Conservation (phyloP, 2,797 vertebrate species). For the Pipistrellus pygmaeus region DNA sequence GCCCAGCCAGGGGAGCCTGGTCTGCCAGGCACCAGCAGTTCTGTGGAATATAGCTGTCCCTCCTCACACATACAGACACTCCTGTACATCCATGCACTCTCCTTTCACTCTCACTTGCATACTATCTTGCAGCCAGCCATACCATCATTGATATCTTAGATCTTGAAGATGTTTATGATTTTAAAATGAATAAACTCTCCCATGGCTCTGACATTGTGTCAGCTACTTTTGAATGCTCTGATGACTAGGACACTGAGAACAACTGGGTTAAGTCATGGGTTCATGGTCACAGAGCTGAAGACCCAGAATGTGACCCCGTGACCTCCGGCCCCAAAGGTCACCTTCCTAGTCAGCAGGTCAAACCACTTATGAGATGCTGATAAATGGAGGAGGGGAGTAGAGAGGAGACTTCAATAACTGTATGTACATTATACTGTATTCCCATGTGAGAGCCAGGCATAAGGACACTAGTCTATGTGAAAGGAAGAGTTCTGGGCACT, state of each 20-base stretch:
- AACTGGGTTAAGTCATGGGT: background rate
- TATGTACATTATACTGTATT: background rate
- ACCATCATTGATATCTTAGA: fast-evolving
- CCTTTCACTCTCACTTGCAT: fast-evolving
- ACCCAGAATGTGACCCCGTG: background rate
- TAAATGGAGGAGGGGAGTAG: background rate
- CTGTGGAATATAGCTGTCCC: too few relatives aligned
- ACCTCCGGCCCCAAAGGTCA: background rate
- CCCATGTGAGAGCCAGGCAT: background rate
- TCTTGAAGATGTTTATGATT: background rate
- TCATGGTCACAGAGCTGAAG: background rate
- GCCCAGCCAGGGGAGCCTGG: too few relatives aligned
- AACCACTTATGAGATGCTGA: background rate
- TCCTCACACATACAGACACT: too few relatives aligned
- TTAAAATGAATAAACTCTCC: background rate
- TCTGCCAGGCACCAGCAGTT: too few relatives aligned
- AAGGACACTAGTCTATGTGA: background rate
- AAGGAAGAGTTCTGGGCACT: background rate
- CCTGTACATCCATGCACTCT: too few relatives aligned
- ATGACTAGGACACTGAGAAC: background rate
- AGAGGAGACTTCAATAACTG: background rate
- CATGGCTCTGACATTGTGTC: background rate
- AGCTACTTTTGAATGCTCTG: background rate
- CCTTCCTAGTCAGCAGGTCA: background rate
- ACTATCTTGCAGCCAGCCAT: too few relatives aligned